These are phyloP conservation scores for Vanessa tameamea DNA, from an alignment of 1,140 invertebrate species.

Conservation along the genomic window DNA sequence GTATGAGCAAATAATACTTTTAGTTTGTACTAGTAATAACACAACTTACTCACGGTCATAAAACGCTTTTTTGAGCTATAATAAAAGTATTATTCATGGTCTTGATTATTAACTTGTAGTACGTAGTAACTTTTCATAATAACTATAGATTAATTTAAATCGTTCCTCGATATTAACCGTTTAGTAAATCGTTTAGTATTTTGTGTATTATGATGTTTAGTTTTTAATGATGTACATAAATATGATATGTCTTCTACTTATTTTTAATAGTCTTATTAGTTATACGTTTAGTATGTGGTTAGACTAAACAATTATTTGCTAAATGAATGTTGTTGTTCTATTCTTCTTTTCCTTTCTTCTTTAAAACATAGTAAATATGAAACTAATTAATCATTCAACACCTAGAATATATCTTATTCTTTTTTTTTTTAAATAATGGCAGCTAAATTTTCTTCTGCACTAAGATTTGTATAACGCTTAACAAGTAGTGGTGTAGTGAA, in stretches of 20 bases:
- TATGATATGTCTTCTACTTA: too few species aligned
- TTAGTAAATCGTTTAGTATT: background rate
- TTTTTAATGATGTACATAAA: background rate
- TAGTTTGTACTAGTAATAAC: background rate
- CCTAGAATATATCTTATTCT: background rate
- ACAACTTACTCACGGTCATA: background rate
- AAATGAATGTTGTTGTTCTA: background rate
- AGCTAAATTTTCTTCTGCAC: slow-evolving; percentile 14
- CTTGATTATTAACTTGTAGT: slow-evolving; percentile 2
- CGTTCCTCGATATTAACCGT: background rate
- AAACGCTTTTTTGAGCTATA: slow-evolving; percentile 8
- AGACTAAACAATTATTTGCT: background rate
- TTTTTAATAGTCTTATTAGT: too few species aligned
- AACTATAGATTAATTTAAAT: background rate
- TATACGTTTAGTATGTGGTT: background rate
- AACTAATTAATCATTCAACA: background rate
- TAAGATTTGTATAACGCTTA: slow-evolving; percentile 11
- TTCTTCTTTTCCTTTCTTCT: background rate
- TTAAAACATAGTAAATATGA: background rate
- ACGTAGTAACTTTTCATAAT: background rate
- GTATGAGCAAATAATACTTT: slow-evolving; percentile 22
- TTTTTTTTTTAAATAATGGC: slow-evolving; percentile 1
- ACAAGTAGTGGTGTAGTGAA: background rate
- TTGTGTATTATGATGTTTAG: background rate
- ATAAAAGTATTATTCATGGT: background rate